These are phyloP conservation scores for Ceyx melanurus DNA, from an alignment of 2,113 vertebrate species.

Conservation along the genomic window DNA sequence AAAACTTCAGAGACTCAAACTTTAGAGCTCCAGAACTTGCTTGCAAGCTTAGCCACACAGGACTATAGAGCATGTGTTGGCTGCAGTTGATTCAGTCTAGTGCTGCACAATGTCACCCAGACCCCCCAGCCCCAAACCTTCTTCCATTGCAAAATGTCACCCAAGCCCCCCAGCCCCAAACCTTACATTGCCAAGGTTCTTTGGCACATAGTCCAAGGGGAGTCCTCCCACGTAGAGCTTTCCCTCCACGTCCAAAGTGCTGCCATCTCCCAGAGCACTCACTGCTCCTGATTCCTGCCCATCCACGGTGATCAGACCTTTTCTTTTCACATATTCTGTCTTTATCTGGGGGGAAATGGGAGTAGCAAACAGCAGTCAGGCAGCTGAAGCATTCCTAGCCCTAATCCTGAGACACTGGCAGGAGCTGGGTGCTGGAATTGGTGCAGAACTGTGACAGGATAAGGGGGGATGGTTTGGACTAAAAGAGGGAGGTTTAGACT, in stretches of 20 bases:
- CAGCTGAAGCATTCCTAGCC: not conserved
- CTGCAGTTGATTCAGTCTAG: not conserved
- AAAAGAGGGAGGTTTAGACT: not conserved
- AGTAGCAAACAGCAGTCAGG: not conserved
- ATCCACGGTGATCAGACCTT: conserved; percentile 78
- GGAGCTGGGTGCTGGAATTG: not conserved
- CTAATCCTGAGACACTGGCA: not conserved
- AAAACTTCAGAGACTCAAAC: too few relatives aligned
- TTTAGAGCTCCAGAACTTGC: too few relatives aligned
- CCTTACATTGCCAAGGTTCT: conserved; percentile 84
- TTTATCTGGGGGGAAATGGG: conserved; percentile 72
- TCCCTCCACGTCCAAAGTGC: conserved; percentile 85
- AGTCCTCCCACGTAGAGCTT: conserved; percentile 88
- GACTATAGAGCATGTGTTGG: not conserved
- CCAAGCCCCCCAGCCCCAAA: fast-evolving
- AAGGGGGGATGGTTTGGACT: not conserved
- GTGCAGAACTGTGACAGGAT: not conserved
- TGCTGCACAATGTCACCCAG: not conserved
- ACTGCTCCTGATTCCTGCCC: conserved; percentile 62
- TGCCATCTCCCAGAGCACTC: conserved; percentile 78
- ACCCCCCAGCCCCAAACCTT: not conserved
- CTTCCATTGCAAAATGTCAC: not conserved
- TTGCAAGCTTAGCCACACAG: too few relatives aligned
- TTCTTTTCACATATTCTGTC: conserved; percentile 81
- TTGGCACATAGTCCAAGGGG: conserved; percentile 76